Conservation (phyloP, 2,888 invertebrate genomes). For the Endomychus coccineus region DNA sequence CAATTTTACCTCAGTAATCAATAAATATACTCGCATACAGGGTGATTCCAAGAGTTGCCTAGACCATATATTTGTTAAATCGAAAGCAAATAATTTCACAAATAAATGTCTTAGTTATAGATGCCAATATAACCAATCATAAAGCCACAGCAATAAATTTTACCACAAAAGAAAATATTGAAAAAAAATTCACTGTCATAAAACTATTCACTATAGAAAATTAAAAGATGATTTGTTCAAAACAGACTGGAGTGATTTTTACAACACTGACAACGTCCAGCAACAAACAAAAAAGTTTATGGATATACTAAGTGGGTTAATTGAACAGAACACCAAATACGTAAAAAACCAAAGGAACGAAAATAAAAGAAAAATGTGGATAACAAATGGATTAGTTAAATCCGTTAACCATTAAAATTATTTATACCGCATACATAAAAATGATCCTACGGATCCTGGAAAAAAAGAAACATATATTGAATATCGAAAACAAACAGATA, state of each 20-base stretch:
- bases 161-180: conserved; percentile 3
- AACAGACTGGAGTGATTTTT: conserved; percentile 4
- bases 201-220: conserved; percentile 1
- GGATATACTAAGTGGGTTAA: background rate
- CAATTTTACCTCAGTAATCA: too few relatives aligned
- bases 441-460: background rate
- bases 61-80: conserved; percentile 8
- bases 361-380: background rate
- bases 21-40: too few relatives aligned
- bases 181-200: background rate
- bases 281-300: background rate
- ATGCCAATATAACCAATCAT: too few relatives aligned
- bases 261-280: conserved; percentile 1
- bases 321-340: conserved; percentile 2
- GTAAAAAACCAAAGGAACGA: conserved; percentile 1
- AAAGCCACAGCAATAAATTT: too few relatives aligned
- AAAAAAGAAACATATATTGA: background rate
- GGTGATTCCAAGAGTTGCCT: too few relatives aligned
- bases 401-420: conserved; percentile 4
- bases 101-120: too few relatives aligned
- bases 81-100: background rate
- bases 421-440: conserved; percentile 1
- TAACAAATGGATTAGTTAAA: conserved; percentile 3
- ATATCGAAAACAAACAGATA: conserved; percentile 7
- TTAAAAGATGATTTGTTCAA: conserved; percentile 1